Conservation (phyloP, 2,113 vertebrate species). For the Cepphus grylle region DNA sequence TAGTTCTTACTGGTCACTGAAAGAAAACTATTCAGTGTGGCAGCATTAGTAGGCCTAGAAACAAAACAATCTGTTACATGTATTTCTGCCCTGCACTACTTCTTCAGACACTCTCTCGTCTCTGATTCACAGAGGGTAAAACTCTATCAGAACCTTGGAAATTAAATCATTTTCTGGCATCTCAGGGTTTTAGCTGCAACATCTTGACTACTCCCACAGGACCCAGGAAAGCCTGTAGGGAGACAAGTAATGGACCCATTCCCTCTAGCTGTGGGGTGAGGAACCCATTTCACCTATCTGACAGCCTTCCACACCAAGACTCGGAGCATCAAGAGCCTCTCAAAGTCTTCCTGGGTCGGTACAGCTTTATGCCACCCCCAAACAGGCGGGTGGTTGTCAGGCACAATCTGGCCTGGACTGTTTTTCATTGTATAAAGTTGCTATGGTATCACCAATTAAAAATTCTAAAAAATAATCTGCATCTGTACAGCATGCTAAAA, state of each 20-base stretch:
- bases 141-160: not conserved
- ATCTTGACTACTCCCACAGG: not conserved
- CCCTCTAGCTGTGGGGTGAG: not conserved
- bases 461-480: constrained; percentile 70
- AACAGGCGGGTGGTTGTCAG: constrained; percentile 61
- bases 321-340: not conserved
- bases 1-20: not conserved
- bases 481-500: constrained; percentile 70
- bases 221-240: not conserved
- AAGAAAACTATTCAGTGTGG: not conserved
- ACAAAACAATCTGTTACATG: not conserved
- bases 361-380: constrained; percentile 64
- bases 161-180: not conserved
- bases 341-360: constrained; percentile 1
- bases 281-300: not conserved
- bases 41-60: not conserved
- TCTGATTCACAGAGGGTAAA: not conserved
- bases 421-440: constrained; percentile 70
- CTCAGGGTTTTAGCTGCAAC: not conserved
- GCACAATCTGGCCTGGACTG: constrained; percentile 65
- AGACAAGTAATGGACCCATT: not conserved
- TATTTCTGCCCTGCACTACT: not conserved
- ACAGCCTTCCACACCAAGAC: not conserved
- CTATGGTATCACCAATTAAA: constrained; percentile 70
- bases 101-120: not conserved